Percentiles rank a stretch among this genome's conserved stretches.
Conservation (phyloP, 2,113 vertebrate species). For the Platichthys flesus region DNA sequence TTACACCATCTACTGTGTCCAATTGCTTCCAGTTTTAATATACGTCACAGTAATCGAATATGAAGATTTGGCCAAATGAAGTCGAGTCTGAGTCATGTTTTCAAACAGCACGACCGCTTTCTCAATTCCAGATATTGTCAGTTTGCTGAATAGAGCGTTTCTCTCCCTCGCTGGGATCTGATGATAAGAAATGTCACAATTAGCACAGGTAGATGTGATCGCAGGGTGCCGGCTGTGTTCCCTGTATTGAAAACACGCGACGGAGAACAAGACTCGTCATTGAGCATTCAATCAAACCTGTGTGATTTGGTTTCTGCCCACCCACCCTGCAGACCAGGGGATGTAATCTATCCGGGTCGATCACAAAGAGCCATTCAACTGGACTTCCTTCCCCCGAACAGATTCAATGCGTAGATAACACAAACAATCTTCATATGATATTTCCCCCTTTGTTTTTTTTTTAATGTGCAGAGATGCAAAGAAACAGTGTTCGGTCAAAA, state of each 20-base stretch:
- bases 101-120: constrained; percentile 13
- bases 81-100: constrained; percentile 8
- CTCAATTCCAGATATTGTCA: constrained; percentile 33
- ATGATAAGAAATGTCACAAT: neutral
- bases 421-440: constrained; percentile 65
- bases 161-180: neutral
- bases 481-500: constrained; percentile 21
- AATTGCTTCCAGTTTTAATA: constrained; percentile 59
- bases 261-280: constrained; percentile 27
- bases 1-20: constrained; percentile 66
- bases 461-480: constrained; percentile 9
- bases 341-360: constrained; percentile 44
- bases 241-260: constrained; percentile 9
- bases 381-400: constrained; percentile 26
- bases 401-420: constrained; percentile 71
- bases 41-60: constrained; percentile 42
- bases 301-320: constrained; percentile 60
- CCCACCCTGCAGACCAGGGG: constrained; percentile 51
- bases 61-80: constrained; percentile 39
- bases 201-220: constrained; percentile 21
- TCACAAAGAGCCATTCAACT: constrained; percentile 72
- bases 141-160: neutral
- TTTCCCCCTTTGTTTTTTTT: constrained; percentile 30
- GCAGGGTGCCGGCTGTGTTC: constrained; percentile 1
- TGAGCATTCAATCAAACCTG: constrained; percentile 30